Percentiles rank a stretch among this genome's conserved stretches.
Evolutionary conservation across 2,888 invertebrate species (phyloP).

Genomic region (Lumbricus terrestris): DNA sequence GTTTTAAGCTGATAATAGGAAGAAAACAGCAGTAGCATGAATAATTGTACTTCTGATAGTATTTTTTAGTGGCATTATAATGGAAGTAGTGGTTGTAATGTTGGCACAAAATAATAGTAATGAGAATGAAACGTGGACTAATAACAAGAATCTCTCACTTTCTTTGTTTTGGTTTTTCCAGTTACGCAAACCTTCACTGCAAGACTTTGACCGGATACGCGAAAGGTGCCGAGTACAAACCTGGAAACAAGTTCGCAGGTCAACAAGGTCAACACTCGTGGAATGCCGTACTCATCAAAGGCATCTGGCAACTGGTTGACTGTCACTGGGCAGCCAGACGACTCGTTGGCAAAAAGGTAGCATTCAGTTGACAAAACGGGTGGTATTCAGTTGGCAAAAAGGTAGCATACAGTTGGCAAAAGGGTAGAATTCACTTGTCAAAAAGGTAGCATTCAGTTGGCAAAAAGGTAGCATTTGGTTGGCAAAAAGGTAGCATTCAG

Average conservation of each 20-base stretch:
- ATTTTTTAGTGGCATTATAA: not conserved
- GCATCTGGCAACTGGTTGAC: slow-evolving; percentile 58
- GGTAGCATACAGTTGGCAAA: no score
- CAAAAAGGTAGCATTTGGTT: no score
- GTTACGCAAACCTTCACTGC: slow-evolving; percentile 59
- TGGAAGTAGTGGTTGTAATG: not conserved
- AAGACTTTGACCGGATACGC: slow-evolving; percentile 59
- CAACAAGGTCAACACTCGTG: slow-evolving; percentile 58
- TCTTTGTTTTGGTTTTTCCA: slow-evolving; percentile 38
- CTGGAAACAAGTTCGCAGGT: slow-evolving; percentile 57
- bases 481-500: no score
- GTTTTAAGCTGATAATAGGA: no score
- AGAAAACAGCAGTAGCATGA: no score
- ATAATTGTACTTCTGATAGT: not conserved
- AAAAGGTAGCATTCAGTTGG: no score
- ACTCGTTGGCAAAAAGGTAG: slow-evolving; percentile 56
- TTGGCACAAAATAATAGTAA: not conserved
- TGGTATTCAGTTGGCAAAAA: no score
- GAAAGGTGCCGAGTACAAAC: slow-evolving; percentile 59
- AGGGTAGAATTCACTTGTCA: no score
- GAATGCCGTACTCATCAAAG: slow-evolving; percentile 59
- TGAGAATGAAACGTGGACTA: not conserved
- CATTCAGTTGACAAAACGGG: no score
- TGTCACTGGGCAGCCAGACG: slow-evolving; percentile 60
- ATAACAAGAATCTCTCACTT: not conserved